These are phyloP conservation scores for Catamblyrhynchus diadema DNA, from an alignment of 2,797 vertebrate species.

Conservation along the genomic window DNA sequence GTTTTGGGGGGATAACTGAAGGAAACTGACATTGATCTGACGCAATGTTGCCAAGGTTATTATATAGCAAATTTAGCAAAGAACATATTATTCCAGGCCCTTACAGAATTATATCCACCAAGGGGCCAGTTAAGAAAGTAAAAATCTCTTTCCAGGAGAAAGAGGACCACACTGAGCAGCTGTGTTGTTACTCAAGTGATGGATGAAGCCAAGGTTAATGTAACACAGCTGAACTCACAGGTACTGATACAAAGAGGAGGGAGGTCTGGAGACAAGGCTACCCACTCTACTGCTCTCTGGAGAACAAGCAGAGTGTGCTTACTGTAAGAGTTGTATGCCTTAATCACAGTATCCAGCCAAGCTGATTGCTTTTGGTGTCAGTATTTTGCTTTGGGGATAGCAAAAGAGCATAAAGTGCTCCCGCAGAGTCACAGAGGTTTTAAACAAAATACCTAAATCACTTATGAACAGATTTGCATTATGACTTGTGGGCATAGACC, in stretches of 20 bases:
- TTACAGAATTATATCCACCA: background rate
- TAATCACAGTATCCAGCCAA: background rate
- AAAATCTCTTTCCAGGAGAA: background rate
- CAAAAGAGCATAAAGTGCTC: background rate
- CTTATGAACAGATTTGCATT: background rate
- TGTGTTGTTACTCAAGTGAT: background rate
- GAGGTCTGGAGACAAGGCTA: background rate
- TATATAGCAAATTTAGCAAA: background rate
- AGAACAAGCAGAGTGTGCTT: background rate
- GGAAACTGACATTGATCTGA: background rate
- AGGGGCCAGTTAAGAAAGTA: background rate
- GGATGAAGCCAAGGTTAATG: background rate
- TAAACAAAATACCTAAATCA: background rate
- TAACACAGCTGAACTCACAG: background rate
- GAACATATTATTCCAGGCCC: background rate
- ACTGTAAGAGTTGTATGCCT: fast-evolving
- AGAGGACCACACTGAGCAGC: background rate
- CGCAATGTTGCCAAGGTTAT: background rate
- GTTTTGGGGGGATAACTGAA: background rate
- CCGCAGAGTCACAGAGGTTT: background rate
- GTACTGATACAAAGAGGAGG: background rate
- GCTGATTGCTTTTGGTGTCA: background rate
- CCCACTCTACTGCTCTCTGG: background rate
- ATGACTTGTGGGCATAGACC: fast-evolving
- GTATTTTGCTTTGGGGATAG: background rate